These are phyloP conservation scores for Saturnia japonica DNA, from an alignment of 2,888 invertebrate species.

Conservation along the genomic window DNA sequence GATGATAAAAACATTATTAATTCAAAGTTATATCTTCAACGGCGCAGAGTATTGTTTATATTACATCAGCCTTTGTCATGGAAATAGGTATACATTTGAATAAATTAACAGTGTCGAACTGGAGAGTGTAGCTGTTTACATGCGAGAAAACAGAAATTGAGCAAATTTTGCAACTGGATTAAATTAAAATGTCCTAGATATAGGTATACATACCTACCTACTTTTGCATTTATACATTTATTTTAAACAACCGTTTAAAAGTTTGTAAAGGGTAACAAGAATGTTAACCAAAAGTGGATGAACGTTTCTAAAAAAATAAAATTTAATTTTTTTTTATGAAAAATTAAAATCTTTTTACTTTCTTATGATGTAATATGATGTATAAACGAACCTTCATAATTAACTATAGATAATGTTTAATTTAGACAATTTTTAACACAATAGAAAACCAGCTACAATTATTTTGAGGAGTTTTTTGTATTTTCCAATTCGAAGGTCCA, in stretches of 20 bases:
- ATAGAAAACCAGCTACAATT: no score
- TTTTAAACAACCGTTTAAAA: neutral
- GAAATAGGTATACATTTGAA: conserved; percentile 46
- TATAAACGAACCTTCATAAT: no score
- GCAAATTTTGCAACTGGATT: neutral
- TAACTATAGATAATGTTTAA: no score
- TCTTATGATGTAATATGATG: no score
- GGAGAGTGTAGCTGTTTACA: conserved; percentile 18
- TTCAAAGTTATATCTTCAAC: conserved; percentile 46
- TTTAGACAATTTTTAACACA: no score
- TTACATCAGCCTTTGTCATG: conserved; percentile 47
- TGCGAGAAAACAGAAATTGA: conserved; percentile 18
- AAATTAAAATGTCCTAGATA: neutral
- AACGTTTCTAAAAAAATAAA: neutral
- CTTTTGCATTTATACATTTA: neutral
- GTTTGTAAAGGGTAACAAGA: neutral
- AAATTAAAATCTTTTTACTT: neutral
- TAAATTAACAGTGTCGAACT: conserved; percentile 47
- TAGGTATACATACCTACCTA: no score
- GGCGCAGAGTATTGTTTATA: conserved; percentile 45
- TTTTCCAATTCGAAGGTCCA: no score
- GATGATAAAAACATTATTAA: conserved; percentile 36
- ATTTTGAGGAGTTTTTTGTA: no score
- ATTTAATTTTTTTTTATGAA: fast-evolving
- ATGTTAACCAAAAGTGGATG: neutral